Evolutionary conservation across 1,140 invertebrate species (phyloP).

Genomic region (Trichoplusia ni): DNA sequence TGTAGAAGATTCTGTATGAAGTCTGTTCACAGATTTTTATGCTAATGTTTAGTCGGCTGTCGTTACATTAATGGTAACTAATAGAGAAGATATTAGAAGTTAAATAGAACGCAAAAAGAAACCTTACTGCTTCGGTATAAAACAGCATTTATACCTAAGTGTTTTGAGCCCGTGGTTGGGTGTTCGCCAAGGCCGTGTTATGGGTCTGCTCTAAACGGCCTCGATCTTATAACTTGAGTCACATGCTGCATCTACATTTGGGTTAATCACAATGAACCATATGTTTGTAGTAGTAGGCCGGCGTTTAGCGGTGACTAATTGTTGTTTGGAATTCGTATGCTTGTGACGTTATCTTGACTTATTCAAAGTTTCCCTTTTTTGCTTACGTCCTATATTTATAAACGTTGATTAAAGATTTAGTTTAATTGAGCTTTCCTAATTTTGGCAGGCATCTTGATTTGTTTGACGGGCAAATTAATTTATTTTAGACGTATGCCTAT

Average conservation of each 20-base stretch:
- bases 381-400: too few relatives aligned
- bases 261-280: constrained; percentile 3
- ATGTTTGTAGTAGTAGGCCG: not conserved
- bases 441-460: too few relatives aligned
- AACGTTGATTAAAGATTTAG: too few relatives aligned
- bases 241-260: constrained; percentile 10
- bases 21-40: not conserved
- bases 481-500: too few relatives aligned
- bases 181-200: not conserved
- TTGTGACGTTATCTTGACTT: not conserved
- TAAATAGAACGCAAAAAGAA: too few relatives aligned
- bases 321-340: not conserved
- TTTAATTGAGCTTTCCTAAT: too few relatives aligned
- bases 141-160: too few relatives aligned
- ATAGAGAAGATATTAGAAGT: too few relatives aligned
- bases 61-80: too few relatives aligned
- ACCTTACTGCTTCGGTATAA: too few relatives aligned
- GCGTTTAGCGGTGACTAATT: constrained; percentile 16
- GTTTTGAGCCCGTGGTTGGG: not conserved
- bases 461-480: too few relatives aligned
- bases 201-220: not conserved
- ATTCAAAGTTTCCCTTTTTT: not conserved
- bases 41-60: not conserved
- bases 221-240: constrained; percentile 18
- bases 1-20: not conserved